These are phyloP conservation scores for Molossus alvarezi DNA, from an alignment of 2,797 vertebrate species.

Conservation along the genomic window DNA sequence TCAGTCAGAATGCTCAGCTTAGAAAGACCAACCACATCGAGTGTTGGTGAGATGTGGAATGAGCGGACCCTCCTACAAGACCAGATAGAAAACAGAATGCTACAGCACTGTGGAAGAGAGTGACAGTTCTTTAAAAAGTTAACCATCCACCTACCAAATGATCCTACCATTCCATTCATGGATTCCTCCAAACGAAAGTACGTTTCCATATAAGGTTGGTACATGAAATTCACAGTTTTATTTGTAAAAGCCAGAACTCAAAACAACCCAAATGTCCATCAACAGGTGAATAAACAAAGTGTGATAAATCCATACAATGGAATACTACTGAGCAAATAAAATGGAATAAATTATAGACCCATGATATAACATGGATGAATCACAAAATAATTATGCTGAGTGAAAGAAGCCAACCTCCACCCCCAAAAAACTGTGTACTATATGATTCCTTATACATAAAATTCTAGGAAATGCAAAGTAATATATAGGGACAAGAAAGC, in stretches of 20 bases:
- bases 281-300: neutral
- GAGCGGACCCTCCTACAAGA: too few relatives aligned
- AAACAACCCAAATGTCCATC: neutral
- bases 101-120: neutral
- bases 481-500: neutral
- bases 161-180: neutral
- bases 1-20: neutral
- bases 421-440: neutral
- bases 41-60: neutral
- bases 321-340: slow-evolving; percentile 19
- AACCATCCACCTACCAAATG: neutral
- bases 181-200: neutral
- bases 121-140: neutral
- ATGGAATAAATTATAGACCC: neutral
- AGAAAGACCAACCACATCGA: neutral
- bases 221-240: neutral
- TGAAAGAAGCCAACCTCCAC: neutral
- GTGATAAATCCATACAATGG: neutral
- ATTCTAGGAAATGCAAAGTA: neutral
- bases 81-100: neutral
- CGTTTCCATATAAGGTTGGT: too few relatives aligned
- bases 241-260: neutral
- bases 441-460: neutral
- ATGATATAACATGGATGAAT: neutral
- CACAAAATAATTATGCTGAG: neutral